Conservation (phyloP, 1,140 invertebrate genomes). For the Anagrus nilaparvatae region DNA sequence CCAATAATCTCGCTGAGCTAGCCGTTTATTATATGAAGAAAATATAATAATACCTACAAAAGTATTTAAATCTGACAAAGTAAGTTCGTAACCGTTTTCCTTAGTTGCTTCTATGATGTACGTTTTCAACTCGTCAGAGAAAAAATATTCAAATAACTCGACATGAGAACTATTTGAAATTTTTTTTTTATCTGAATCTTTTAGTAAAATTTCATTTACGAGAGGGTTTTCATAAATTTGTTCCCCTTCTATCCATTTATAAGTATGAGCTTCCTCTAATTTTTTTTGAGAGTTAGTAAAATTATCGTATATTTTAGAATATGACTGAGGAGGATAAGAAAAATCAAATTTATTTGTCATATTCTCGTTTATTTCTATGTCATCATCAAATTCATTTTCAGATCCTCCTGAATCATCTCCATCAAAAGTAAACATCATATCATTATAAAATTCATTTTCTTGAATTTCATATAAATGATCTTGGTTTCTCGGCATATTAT, state of each 20-base stretch:
- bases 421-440: too few species aligned
- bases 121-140: conserved; percentile 9
- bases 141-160: conserved; percentile 14
- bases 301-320: not conserved
- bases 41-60: conserved; percentile 14
- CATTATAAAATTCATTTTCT: too few species aligned
- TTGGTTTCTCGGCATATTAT: too few species aligned
- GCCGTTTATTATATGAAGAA: conserved; percentile 12
- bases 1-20: conserved; percentile 8
- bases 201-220: conserved; percentile 9
- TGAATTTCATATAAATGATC: too few species aligned
- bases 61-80: conserved; percentile 10
- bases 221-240: not conserved
- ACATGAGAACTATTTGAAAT: not conserved
- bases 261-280: conserved; percentile 12
- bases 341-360: too few species aligned
- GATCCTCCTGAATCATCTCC: not conserved
- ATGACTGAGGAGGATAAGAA: not conserved
- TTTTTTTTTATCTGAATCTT: conserved; percentile 2
- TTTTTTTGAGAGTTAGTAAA: conserved; percentile 12
- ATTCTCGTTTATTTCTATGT: too few species aligned
- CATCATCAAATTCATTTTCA: not conserved
- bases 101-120: conserved; percentile 10
- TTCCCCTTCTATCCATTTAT: conserved; percentile 10
- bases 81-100: conserved; percentile 8